Evolutionary conservation across 2,797 vertebrate species (phyloP).

Genomic region (Karalla daura): DNA sequence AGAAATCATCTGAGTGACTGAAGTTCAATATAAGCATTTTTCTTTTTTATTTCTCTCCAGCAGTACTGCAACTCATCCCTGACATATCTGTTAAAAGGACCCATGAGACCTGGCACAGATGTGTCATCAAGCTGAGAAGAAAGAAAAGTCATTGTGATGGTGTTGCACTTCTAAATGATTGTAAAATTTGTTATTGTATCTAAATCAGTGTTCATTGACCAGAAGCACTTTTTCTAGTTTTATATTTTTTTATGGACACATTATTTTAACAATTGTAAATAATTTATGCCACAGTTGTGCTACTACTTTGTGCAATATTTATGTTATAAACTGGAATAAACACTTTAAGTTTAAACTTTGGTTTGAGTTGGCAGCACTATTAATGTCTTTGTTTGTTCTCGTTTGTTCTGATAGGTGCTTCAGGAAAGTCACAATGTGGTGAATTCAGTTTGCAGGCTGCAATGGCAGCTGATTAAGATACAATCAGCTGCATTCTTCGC

Average conservation of each 20-base stretch:
- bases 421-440: slow-evolving; percentile 48
- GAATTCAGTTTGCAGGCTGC: slow-evolving; percentile 49
- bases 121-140: not conserved
- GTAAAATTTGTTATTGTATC: slow-evolving; percentile 14
- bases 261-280: slow-evolving; percentile 49
- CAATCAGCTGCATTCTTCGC: slow-evolving; percentile 68
- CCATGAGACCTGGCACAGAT: slow-evolving; percentile 39
- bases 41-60: slow-evolving; percentile 19
- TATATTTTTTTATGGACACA: slow-evolving; percentile 32
- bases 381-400: too few relatives aligned
- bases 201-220: slow-evolving; percentile 1
- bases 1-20: not conserved
- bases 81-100: slow-evolving; percentile 37
- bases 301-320: slow-evolving; percentile 59
- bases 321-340: slow-evolving; percentile 54
- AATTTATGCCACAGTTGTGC: slow-evolving; percentile 16
- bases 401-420: too few relatives aligned
- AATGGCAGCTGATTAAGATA: slow-evolving; percentile 54
- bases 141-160: not conserved
- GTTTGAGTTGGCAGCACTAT: too few relatives aligned
- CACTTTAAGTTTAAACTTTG: not conserved
- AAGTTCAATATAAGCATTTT: slow-evolving; percentile 12
- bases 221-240: slow-evolving; percentile 52
- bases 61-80: slow-evolving; percentile 50
- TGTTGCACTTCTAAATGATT: slow-evolving; percentile 42